These are phyloP conservation scores for Uromys caudimaculatus DNA, from an alignment of 2,797 vertebrate species.

Conservation along the genomic window DNA sequence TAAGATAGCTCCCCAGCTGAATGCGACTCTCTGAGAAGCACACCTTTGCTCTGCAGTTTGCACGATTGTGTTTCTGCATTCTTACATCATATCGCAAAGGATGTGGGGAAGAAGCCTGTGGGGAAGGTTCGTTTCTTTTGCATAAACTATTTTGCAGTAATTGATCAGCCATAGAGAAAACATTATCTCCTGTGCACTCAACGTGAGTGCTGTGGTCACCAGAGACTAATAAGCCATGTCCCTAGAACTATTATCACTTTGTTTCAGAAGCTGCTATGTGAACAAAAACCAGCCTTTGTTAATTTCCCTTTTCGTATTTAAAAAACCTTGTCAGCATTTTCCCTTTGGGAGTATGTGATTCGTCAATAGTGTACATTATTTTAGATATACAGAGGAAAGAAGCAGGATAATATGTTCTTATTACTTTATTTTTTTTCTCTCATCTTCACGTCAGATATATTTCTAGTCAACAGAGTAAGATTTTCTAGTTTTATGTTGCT, in stretches of 20 bases:
- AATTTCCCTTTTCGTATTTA: slow-evolving; percentile 79
- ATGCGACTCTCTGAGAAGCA: slow-evolving; percentile 19
- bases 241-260: slow-evolving; percentile 77
- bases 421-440: not conserved
- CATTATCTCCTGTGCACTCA: slow-evolving; percentile 62
- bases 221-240: slow-evolving; percentile 80
- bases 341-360: slow-evolving; percentile 76
- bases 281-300: slow-evolving; percentile 79
- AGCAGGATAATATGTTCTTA: not conserved
- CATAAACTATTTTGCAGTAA: slow-evolving; percentile 80
- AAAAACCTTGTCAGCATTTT: slow-evolving; percentile 78
- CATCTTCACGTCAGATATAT: not conserved
- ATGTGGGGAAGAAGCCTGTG: slow-evolving; percentile 71
- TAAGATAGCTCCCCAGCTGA: not conserved
- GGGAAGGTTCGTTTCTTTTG: slow-evolving; percentile 80
- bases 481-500: not conserved
- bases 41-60: not conserved
- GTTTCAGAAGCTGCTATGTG: slow-evolving; percentile 81
- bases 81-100: slow-evolving; percentile 81
- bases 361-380: slow-evolving; percentile 70
- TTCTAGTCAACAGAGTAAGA: not conserved
- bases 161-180: slow-evolving; percentile 75
- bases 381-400: slow-evolving; percentile 64
- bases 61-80: slow-evolving; percentile 71
- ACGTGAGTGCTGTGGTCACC: slow-evolving; percentile 46